Evolutionary conservation across 2,888 invertebrate genomes (phyloP), one percentile per base, ranked within the genome.

Genomic region (Pachliopta kotzebuea): DNA sequence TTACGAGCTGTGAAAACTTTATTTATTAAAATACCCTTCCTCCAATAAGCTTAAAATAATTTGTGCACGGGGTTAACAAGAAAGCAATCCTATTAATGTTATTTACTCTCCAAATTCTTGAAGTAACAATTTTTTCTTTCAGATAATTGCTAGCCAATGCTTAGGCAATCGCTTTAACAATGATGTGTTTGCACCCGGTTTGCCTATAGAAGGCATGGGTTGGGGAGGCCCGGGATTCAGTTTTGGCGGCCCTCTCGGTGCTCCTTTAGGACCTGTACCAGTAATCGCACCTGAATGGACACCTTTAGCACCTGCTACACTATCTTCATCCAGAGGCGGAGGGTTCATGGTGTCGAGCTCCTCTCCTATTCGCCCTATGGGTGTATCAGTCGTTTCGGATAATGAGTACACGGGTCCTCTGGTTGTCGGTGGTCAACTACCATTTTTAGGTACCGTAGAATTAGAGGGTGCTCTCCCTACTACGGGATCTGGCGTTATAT

Each of bases 311-410:
- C 65, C 54, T 2, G 62, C 65, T 6, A 65, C 62, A 8, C 64
- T 65, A 37, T 49, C 63, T 17, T 63, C 67, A 20, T 67, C 70
- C 0, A 67, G 64, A 18, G 70, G 70, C 50, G 68, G 67, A 6
- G 67, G 65, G 23, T 60, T 72, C 29, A 60, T 67, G 9, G 65
- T 71, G 23, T 74, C 76, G 17, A 78, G 78, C 52, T 8, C 65
- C 0, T 80, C 81, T 0, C 78, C 79, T 0, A 74, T 79, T 17
- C 69, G 77, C 4, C 82, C 83, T 0, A 74, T 71, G 17, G 83
- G 83, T 4, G 71, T 83, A 4, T 69, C 71, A 1, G 67, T 72
- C 18, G 52, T 74, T 11, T 84, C 84, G 7, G 81, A 85, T 63
- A 81, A 83, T 62, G 75, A 69, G 4, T 78, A 80, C 55, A 68